These are phyloP conservation scores for Erpobdella octoculata DNA, from an alignment of 2,888 invertebrate genomes.

Conservation along the genomic window DNA sequence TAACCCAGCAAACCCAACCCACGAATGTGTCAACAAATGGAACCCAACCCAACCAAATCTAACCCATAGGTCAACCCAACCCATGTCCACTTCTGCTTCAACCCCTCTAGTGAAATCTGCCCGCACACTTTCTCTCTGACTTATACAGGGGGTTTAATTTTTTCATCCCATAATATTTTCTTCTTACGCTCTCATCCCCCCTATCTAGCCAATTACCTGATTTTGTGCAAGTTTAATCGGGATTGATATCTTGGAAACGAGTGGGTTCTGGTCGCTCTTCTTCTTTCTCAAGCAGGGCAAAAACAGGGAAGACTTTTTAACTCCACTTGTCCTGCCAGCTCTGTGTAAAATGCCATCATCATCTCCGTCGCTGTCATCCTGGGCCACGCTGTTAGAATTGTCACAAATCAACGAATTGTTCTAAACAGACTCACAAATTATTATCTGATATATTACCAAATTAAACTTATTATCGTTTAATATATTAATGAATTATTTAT, in stretches of 20 bases:
- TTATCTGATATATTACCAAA: no score
- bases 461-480: no score
- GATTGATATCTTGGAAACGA: constrained; percentile 58
- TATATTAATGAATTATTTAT: no score
- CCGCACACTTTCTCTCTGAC: not conserved
- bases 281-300: constrained; percentile 52
- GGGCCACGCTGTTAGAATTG: not conserved
- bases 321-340: not conserved
- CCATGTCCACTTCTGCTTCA: not conserved
- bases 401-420: no score
- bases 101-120: not conserved
- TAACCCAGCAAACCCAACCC: no score
- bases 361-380: not conserved
- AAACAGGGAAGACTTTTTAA: constrained; percentile 44
- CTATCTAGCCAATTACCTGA: constrained; percentile 41
- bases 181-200: not conserved
- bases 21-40: no score
- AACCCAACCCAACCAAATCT: no score
- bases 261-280: constrained; percentile 55
- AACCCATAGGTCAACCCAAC: no score
- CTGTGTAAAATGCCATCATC: not conserved
- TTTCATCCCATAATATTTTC: not conserved
- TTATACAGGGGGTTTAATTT: no score
- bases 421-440: no score
- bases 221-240: constrained; percentile 65